phyloP scores from a whole-genome alignment of 1,140 invertebrate genomes.

The Mamestra configurata region DNA sequence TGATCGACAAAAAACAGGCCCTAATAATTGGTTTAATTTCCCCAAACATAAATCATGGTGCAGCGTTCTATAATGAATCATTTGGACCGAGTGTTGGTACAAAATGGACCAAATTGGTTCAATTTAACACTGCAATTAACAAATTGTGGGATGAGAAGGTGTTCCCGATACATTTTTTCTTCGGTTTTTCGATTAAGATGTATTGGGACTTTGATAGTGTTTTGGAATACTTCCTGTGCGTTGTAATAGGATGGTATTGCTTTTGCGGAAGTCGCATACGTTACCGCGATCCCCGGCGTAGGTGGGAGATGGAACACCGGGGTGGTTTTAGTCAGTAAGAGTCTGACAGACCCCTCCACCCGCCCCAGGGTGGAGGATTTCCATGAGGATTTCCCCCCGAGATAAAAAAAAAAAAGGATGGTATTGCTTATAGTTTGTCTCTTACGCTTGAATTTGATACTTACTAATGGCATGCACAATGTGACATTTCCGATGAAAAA shows the following conservation, averaged over 20 bases:
- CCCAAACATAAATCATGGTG: constrained; percentile 47
- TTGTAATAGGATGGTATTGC: background rate
- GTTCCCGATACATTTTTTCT: constrained; percentile 9
- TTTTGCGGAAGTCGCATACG: no score
- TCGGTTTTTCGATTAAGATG: constrained; percentile 11
- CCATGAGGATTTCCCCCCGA: no score
- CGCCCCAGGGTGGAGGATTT: no score
- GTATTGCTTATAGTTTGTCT: no score
- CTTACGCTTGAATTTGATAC: no score
- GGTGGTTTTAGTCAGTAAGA: no score
- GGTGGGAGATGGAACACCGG: no score
- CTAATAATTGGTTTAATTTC: constrained; percentile 54
- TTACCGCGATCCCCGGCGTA: no score
- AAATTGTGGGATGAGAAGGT: background rate
- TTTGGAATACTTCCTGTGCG: background rate
- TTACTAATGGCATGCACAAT: no score
- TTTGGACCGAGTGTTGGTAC: constrained; percentile 40
- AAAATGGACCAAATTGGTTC: constrained; percentile 20
- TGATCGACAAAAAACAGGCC: constrained; percentile 38
- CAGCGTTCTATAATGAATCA: constrained; percentile 47
- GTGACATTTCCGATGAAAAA: no score
- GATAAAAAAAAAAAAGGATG: no score
- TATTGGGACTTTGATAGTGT: background rate
- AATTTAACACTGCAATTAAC: constrained; percentile 52
- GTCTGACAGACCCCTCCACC: no score